Percentiles rank a stretch among this genome's conserved stretches.
Evolutionary conservation across 2,888 invertebrate genomes (phyloP).

Genomic region (Brachyptera putata): DNA sequence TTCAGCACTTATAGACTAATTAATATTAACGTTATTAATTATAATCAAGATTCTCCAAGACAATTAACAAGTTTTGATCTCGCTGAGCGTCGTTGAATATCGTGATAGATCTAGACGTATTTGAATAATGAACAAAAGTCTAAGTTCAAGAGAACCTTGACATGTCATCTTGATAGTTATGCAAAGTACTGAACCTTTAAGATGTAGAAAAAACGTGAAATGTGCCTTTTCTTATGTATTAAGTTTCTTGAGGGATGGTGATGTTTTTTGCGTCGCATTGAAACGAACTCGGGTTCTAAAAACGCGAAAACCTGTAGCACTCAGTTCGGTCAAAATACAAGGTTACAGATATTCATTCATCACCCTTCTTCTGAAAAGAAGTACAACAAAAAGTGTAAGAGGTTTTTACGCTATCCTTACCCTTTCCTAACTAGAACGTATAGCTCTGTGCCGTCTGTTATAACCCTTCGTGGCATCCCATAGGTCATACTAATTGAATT

Average conservation of each 20-base stretch:
- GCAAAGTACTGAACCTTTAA: background rate
- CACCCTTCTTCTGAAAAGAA: conserved; percentile 1
- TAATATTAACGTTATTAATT: conserved; percentile 7
- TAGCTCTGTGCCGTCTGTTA: too few relatives aligned
- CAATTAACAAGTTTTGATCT: conserved; percentile 2
- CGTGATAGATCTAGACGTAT: conserved; percentile 2
- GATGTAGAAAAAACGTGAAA: background rate
- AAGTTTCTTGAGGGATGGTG: conserved; percentile 11
- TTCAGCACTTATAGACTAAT: conserved; percentile 11
- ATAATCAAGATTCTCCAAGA: conserved; percentile 8
- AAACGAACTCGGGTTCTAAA: background rate
- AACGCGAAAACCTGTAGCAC: conserved; percentile 7
- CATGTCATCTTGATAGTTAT: background rate
- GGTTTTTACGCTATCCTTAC: background rate
- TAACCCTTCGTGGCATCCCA: background rate
- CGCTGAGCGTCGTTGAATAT: too few relatives aligned
- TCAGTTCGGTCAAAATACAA: background rate
- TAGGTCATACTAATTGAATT: conserved; percentile 19
- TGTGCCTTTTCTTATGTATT: background rate
- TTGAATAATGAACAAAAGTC: background rate
- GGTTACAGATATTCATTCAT: conserved; percentile 4
- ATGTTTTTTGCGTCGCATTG: conserved; percentile 13
- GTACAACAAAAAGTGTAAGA: conserved; percentile 9
- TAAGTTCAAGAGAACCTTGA: conserved; percentile 8
- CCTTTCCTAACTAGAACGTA: too few relatives aligned